Evolutionary conservation across 2,113 vertebrate species (phyloP).

Genomic region (Cryptoleucopteryx plumbea): DNA sequence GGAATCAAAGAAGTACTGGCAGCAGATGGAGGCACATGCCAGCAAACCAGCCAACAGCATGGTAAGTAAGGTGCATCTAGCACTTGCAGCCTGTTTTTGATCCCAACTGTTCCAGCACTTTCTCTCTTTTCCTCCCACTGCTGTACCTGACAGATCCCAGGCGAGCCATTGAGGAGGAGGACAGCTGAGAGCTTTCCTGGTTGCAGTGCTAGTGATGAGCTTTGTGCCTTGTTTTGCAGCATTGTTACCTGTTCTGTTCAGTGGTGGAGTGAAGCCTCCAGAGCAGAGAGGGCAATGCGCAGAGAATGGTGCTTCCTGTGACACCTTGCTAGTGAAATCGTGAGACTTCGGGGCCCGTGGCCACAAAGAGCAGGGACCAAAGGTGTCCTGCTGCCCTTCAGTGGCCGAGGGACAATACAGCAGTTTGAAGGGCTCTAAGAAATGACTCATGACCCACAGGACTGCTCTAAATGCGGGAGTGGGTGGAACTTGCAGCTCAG

Average conservation of each 20-base stretch:
- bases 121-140: not conserved
- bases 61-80: slow-evolving; percentile 60
- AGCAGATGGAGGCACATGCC: slow-evolving; percentile 76
- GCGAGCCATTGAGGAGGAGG: not conserved
- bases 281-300: not conserved
- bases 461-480: not conserved
- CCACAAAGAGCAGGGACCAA: not conserved
- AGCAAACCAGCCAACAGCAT: slow-evolving; percentile 79
- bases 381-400: slow-evolving; percentile 19
- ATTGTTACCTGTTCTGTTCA: not conserved
- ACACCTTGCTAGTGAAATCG: not conserved
- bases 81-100: not conserved
- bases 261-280: not conserved
- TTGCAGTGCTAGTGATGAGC: not conserved
- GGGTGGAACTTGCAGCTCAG: not conserved
- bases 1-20: slow-evolving; percentile 83
- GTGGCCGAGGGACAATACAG: not conserved
- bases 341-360: not conserved
- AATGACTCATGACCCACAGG: not conserved
- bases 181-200: not conserved
- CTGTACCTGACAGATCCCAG: not conserved
- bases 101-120: not conserved
- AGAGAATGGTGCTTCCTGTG: not conserved
- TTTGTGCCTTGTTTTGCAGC: not conserved
- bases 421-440: not conserved